These are phyloP conservation scores for Kradibia gibbosae DNA, from an alignment of 1,140 invertebrate species.

Conservation along the genomic window DNA sequence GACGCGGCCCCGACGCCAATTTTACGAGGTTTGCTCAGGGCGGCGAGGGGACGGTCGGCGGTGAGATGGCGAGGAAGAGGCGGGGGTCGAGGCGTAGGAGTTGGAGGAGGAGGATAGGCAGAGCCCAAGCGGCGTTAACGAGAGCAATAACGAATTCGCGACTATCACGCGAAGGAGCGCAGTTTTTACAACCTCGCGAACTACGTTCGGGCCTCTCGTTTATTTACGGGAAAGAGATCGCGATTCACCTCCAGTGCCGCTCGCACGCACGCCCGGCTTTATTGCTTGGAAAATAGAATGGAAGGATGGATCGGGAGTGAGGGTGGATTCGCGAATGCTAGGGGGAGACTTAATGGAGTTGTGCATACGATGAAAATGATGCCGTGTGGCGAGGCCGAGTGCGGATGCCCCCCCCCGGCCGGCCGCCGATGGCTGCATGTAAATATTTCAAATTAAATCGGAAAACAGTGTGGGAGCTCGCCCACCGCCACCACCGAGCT, in stretches of 20 bases:
- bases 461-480: neutral
- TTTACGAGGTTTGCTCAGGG: conserved; percentile 57
- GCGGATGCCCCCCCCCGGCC: too few species aligned
- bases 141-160: conserved; percentile 61
- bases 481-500: too few species aligned
- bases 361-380: neutral
- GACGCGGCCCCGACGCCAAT: conserved; percentile 31
- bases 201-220: conserved; percentile 30
- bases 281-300: conserved; percentile 14
- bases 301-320: neutral
- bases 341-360: neutral
- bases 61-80: neutral
- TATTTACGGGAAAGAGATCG: neutral
- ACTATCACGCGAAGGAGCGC: conserved; percentile 58
- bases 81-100: neutral
- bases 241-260: conserved; percentile 42
- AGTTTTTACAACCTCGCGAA: conserved; percentile 57
- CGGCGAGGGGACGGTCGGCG: conserved; percentile 13
- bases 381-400: too few species aligned
- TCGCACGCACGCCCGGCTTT: neutral
- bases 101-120: neutral
- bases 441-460: conserved; percentile 15
- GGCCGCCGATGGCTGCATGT: neutral
- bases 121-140: conserved; percentile 53
- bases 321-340: neutral